phyloP scores from a whole-genome alignment of 2,797 vertebrate species.

The Perodicticus potto region DNA sequence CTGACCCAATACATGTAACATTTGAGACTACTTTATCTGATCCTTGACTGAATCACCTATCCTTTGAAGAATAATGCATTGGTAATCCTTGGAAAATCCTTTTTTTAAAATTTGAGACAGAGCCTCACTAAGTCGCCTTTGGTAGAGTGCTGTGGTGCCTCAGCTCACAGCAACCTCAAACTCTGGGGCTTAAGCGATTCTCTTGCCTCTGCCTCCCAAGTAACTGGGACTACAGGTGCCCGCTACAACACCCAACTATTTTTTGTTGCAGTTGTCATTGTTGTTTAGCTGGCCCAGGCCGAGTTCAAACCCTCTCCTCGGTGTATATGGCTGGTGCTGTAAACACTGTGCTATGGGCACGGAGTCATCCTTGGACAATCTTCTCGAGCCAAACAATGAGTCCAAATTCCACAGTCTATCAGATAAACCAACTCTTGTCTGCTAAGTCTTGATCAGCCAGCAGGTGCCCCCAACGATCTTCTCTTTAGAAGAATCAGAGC shows the following conservation, averaged over 20 bases:
- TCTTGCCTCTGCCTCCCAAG: too few relatives aligned
- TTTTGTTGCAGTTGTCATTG: too few relatives aligned
- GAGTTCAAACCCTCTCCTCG: too few relatives aligned
- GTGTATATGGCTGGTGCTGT: too few relatives aligned
- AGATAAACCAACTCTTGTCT: slow-evolving; percentile 9
- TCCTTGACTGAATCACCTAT: background rate
- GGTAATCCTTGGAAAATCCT: slow-evolving; percentile 38
- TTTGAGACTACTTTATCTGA: background rate
- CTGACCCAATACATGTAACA: background rate
- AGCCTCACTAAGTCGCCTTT: too few relatives aligned
- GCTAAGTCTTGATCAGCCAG: background rate
- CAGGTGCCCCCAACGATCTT: background rate
- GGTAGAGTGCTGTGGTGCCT: too few relatives aligned
- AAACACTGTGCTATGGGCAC: too few relatives aligned
- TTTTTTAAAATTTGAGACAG: background rate
- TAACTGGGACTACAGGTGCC: too few relatives aligned
- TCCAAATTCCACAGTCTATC: slow-evolving; percentile 1
- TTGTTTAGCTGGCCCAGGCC: too few relatives aligned
- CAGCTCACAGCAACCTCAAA: too few relatives aligned
- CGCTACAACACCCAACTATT: too few relatives aligned
- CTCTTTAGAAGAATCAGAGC: background rate
- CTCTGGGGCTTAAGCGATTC: too few relatives aligned
- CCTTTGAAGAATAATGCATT: slow-evolving; percentile 30
- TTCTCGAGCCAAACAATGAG: background rate
- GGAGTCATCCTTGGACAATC: slow-evolving; percentile 18